phyloP scores from a whole-genome alignment of 2,797 vertebrate species.

The Coilia nasus region DNA sequence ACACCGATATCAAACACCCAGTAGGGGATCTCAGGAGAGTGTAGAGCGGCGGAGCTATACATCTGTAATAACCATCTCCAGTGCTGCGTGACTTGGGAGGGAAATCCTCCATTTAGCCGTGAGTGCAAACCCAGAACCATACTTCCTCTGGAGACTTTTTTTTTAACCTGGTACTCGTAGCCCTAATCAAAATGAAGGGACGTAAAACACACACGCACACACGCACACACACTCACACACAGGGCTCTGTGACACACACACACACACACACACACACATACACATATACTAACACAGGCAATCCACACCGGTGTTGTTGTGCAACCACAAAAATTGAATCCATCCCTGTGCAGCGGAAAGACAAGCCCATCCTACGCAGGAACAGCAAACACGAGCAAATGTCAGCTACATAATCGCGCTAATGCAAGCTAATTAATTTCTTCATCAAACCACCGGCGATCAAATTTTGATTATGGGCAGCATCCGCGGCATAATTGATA shows the following conservation, averaged over 20 bases:
- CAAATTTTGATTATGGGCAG: not conserved
- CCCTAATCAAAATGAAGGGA: not conserved
- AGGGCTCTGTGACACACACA: not conserved
- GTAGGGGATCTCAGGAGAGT: not conserved
- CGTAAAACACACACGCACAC: not conserved
- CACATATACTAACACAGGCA: not conserved
- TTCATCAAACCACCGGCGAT: not conserved
- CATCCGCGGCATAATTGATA: not conserved
- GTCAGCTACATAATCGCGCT: slow-evolving; percentile 17
- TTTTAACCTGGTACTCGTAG: not conserved
- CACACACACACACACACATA: too few relatives aligned
- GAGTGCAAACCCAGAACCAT: not conserved
- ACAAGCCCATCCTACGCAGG: slow-evolving; percentile 6
- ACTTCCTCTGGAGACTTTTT: not conserved
- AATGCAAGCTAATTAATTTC: slow-evolving; percentile 19
- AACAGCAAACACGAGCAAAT: not conserved
- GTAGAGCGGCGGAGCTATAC: not conserved
- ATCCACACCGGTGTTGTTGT: not conserved
- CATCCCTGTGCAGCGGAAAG: not conserved
- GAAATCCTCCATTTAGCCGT: not conserved
- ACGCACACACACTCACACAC: not conserved
- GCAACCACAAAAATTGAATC: slow-evolving; percentile 5
- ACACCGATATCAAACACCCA: not conserved
- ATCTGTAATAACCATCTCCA: not conserved
- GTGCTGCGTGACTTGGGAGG: not conserved